Conservation (phyloP, 2,113 vertebrate genomes). For the Chionis minor region DNA sequence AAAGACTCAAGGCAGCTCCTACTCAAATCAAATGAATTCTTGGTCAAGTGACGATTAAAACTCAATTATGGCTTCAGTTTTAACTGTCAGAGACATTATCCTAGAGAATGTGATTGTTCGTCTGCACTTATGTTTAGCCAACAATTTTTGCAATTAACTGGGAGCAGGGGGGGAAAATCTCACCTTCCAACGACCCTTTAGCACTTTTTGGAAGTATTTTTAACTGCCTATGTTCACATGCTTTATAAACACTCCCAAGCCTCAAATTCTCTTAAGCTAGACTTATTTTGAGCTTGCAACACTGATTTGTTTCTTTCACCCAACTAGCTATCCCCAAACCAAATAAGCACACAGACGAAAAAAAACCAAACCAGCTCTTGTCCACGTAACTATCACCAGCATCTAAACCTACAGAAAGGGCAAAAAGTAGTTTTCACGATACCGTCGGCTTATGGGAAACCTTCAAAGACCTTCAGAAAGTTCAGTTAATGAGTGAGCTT, state of each 20-base stretch:
- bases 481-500: background rate
- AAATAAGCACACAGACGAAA: background rate
- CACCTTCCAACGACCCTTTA: background rate
- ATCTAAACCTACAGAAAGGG: background rate
- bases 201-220: background rate
- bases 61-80: background rate
- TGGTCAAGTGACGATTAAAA: background rate
- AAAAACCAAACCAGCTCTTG: background rate
- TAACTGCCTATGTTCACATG: background rate
- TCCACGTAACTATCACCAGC: background rate
- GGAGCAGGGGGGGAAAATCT: background rate
- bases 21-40: too few species aligned
- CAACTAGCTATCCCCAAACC: background rate
- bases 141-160: background rate
- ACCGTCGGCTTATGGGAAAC: background rate
- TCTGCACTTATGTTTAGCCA: background rate
- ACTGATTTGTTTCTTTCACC: background rate
- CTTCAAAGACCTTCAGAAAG: background rate
- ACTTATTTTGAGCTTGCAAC: background rate
- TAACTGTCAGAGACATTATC: background rate
- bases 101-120: background rate
- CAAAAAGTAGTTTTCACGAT: background rate
- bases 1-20: too few species aligned
- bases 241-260: background rate
- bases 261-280: background rate